Evolutionary conservation across 2,113 vertebrate species (phyloP).

Genomic region (Notechis scutatus): DNA sequence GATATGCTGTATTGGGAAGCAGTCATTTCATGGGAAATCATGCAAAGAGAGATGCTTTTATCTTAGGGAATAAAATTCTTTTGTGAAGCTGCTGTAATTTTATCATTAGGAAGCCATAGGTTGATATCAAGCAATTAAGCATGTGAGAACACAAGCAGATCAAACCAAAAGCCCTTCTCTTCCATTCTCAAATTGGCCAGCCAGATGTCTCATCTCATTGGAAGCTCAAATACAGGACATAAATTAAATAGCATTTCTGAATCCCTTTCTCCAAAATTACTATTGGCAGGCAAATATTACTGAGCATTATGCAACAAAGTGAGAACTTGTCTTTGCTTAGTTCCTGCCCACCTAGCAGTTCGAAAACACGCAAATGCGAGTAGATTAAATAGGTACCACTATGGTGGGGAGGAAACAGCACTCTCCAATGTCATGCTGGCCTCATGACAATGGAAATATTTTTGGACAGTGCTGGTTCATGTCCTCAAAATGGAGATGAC

Average conservation of each 20-base stretch:
- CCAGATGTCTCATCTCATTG: not conserved
- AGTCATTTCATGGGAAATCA: slow-evolving; percentile 25
- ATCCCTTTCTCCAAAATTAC: not conserved
- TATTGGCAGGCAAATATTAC: not conserved
- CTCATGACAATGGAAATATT: not conserved
- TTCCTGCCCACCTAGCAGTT: not conserved
- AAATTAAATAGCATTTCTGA: not conserved
- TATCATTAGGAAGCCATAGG: slow-evolving; percentile 26
- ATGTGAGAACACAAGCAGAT: not conserved
- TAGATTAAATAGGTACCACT: not conserved
- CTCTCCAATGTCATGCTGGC: not conserved
- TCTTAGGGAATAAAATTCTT: slow-evolving; percentile 17
- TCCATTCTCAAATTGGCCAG: not conserved
- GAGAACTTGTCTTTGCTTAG: not conserved
- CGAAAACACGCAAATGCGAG: not conserved
- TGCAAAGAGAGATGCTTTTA: slow-evolving; percentile 23
- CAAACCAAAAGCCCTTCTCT: not conserved
- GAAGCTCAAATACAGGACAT: not conserved
- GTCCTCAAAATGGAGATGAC: not conserved
- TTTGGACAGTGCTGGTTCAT: too few relatives aligned
- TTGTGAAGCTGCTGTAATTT: slow-evolving; percentile 14
- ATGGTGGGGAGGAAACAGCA: not conserved
- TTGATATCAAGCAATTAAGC: slow-evolving; percentile 21
- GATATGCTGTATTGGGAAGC: slow-evolving; percentile 36
- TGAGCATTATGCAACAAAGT: not conserved